A percentile compares a stretch with the other conserved stretches of the same genome.
Evolutionary conservation across 2,888 invertebrate species (phyloP).

Genomic region (Pseudococcus longispinus): DNA sequence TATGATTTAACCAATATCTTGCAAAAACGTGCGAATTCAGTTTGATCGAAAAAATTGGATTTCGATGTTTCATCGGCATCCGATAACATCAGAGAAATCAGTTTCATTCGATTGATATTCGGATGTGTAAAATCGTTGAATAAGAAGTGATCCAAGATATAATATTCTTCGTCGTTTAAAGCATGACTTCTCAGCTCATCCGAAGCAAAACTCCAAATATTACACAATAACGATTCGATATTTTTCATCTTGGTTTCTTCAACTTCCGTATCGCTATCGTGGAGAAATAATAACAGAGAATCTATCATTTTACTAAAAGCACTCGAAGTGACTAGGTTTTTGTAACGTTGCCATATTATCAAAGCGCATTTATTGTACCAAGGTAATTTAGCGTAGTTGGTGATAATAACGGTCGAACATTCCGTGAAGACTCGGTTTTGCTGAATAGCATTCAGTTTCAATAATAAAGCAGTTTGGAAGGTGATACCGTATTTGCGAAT

Average conservation of each 20-base stretch:
- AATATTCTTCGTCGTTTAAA: neutral
- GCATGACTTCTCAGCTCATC: neutral
- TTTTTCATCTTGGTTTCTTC: neutral
- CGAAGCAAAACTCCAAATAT: neutral
- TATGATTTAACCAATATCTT: neutral
- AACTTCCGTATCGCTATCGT: neutral
- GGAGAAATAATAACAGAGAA: neutral
- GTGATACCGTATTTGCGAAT: neutral
- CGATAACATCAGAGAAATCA: neutral
- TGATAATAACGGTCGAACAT: neutral
- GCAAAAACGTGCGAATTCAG: neutral
- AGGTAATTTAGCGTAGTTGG: neutral
- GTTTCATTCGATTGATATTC: neutral
- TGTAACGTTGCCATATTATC: neutral
- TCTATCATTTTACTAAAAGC: neutral
- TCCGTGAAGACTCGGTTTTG: neutral
- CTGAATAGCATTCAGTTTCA: neutral
- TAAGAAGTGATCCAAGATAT: neutral
- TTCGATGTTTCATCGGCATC: neutral
- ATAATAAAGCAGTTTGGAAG: neutral
- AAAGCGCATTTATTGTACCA: neutral
- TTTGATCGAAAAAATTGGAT: neutral
- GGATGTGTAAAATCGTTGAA: neutral
- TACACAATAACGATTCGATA: neutral
- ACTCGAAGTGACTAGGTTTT: neutral